These are phyloP conservation scores for Frankliniella intonsa DNA, from an alignment of 2,888 invertebrate genomes.

Conservation along the genomic window DNA sequence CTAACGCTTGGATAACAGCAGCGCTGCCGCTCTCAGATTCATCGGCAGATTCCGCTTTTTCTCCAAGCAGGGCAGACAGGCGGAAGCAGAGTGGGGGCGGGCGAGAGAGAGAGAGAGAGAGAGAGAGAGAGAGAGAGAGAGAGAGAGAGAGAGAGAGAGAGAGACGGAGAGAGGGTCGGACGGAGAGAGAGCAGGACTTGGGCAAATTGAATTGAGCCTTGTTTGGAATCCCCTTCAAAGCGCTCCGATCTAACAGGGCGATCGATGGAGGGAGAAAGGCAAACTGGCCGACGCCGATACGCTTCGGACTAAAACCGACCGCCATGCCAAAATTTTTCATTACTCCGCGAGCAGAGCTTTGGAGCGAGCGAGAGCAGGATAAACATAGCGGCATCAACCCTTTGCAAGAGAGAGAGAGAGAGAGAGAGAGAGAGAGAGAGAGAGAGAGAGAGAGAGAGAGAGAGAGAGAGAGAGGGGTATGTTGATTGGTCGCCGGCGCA, in stretches of 20 bases:
- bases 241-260: neutral
- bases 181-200: neutral
- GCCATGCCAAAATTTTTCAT: neutral
- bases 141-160: neutral
- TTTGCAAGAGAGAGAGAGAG: too few relatives aligned
- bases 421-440: too few relatives aligned
- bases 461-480: neutral
- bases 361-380: neutral
- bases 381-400: neutral
- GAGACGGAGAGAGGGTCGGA: neutral
- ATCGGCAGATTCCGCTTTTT: neutral
- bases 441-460: neutral
- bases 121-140: neutral
- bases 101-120: neutral
- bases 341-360: neutral
- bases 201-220: neutral
- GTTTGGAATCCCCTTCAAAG: neutral
- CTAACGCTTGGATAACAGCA: conserved; percentile 5
- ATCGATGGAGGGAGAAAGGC: neutral
- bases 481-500: neutral
- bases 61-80: neutral
- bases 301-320: neutral
- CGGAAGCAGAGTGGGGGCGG: neutral
- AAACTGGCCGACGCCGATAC: neutral
- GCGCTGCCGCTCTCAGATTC: neutral